Evolutionary conservation across 2,888 invertebrate genomes (phyloP), one percentile per base, ranked within the genome.

Genomic region (Meta bourneti): DNA sequence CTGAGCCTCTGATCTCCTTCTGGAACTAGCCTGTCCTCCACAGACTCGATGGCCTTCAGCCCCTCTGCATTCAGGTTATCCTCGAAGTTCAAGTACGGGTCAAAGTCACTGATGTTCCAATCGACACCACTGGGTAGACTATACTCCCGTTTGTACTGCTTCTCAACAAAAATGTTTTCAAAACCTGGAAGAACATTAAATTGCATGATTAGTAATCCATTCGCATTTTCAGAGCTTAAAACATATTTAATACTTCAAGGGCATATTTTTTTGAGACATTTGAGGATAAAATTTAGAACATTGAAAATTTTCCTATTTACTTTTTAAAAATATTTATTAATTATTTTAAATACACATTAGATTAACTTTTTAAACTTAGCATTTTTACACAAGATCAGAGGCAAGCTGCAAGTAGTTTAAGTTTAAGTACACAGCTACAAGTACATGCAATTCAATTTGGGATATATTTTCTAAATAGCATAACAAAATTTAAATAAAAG

Each of bases 81-180:
- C 34, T 89, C 91, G 74, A 92, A 92, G 84, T 83, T 91, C 69
- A 92, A 70, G 80, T 92, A 92, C n/a, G 84, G 20, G 49, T 92
- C 88, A 70, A 71, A 88, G 69, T 89, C 79, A 19, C 52, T 8
- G 7, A 92, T 84, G 74, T 92, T 89, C 91, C 91, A 92, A 19
- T 90, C 85, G 13, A 84, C 74, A 8, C 84, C 88, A 48, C 52
- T 54, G 9, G 91, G 91, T 6, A 92, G 52, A 20, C 91, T 92
- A 13, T 80, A 49, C 48, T 84, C 84, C 2, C 88, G 48, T 8
- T 92, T 92, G 74, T 54, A 84, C 11, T 52, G 52, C 6, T 80
- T 82, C 9, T 87, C 88, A 0, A 87, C 78, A 7, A 51, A 9
- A n/a, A 92, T 89, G 19, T 84, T 84, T 54, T 72, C 74, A 70